phyloP scores from a whole-genome alignment of 1,140 invertebrate species.

The Drosophila fuyamai region DNA sequence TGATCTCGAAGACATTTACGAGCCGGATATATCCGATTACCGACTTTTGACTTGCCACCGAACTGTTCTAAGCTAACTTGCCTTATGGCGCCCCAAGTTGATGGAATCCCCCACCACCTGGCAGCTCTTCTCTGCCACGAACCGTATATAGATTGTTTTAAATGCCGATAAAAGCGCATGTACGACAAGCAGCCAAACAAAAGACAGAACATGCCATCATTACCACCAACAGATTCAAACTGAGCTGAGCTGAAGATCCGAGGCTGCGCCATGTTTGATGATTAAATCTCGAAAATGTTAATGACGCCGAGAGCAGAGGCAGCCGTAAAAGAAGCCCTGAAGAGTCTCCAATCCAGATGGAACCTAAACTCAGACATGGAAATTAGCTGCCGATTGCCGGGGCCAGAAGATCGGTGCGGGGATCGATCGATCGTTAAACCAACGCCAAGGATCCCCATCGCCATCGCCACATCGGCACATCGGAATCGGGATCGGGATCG shows the following conservation, averaged over 20 bases:
- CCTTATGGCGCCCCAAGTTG: slow-evolving; percentile 42
- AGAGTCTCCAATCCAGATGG: slow-evolving; percentile 39
- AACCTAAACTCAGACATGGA: slow-evolving; percentile 62
- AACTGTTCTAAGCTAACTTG: slow-evolving; percentile 29
- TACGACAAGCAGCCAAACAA: slow-evolving; percentile 79
- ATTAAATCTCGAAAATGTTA: slow-evolving; percentile 83
- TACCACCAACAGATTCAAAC: slow-evolving; percentile 60
- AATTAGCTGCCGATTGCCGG: slow-evolving; percentile 72
- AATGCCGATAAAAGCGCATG: slow-evolving; percentile 82
- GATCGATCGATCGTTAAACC: slow-evolving; percentile 65
- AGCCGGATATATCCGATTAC: slow-evolving; percentile 41
- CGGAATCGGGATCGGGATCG: slow-evolving; percentile 57
- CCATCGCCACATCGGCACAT: slow-evolving; percentile 14
- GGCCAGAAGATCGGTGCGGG: slow-evolving; percentile 6
- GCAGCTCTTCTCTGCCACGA: slow-evolving; percentile 1
- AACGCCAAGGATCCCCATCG: slow-evolving; percentile 63
- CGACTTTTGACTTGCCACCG: slow-evolving; percentile 28
- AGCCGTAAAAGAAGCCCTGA: slow-evolving; percentile 62
- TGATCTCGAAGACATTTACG: slow-evolving; percentile 24
- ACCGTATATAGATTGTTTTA: slow-evolving; percentile 59
- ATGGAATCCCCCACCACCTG: slow-evolving; percentile 35
- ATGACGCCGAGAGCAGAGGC: slow-evolving; percentile 70
- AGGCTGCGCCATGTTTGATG: slow-evolving; percentile 79
- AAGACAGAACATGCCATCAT: slow-evolving; percentile 78
- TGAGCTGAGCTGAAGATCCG: slow-evolving; percentile 23